Evolutionary conservation across 2,113 vertebrate genomes (phyloP).

Genomic region (Apeltes quadracus): DNA sequence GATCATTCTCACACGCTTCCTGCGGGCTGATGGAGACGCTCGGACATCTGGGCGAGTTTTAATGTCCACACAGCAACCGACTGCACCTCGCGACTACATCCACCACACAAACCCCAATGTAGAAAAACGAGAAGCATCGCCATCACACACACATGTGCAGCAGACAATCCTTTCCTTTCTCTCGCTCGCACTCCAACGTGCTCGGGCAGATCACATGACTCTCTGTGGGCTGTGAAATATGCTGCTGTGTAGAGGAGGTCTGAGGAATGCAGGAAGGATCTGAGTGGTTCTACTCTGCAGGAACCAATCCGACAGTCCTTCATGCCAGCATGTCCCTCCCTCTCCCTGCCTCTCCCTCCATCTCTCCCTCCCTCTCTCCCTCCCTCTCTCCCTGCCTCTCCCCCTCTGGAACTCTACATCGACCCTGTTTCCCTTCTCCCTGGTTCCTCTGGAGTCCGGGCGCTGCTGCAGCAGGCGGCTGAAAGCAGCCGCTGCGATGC

Average conservation of each 20-base stretch:
- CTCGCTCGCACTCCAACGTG: neutral
- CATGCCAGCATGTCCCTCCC: constrained; percentile 13
- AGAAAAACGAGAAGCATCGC: no score
- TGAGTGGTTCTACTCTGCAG: constrained; percentile 60
- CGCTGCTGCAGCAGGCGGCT: no score
- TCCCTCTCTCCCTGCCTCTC: neutral
- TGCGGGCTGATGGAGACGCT: no score
- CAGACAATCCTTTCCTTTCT: constrained; percentile 37
- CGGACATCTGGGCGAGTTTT: no score
- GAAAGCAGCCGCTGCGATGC: no score
- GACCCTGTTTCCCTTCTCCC: no score
- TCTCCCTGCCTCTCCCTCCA: neutral
- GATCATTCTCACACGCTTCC: no score
- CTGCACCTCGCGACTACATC: neutral
- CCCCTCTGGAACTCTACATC: neutral
- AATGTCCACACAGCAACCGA: no score
- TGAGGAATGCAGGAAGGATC: constrained; percentile 79
- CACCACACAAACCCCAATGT: no score
- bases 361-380: neutral
- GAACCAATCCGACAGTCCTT: constrained; percentile 56
- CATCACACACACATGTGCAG: constrained; percentile 24
- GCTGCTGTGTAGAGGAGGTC: constrained; percentile 61
- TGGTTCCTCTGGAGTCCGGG: no score
- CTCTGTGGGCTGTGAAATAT: constrained; percentile 71
- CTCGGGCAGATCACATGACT: constrained; percentile 62